Conservation (phyloP, 2,113 vertebrate genomes). For the Gavia stellata region DNA sequence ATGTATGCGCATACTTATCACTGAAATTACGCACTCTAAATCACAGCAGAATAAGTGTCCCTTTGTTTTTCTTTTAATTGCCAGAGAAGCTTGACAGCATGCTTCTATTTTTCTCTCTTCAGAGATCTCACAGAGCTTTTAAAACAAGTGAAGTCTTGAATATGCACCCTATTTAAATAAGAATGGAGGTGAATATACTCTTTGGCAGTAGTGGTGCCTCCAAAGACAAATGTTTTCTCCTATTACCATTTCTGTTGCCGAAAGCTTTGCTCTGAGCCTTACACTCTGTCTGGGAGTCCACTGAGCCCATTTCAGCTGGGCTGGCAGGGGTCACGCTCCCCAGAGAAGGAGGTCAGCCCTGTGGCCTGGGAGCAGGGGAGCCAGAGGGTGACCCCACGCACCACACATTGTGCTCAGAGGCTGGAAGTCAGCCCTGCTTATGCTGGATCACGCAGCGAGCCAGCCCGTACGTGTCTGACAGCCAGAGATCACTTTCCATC, state of each 20-base stretch:
- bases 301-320: neutral
- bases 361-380: neutral
- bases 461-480: accelerated
- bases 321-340: conserved; percentile 17
- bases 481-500: neutral
- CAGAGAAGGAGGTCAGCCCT: neutral
- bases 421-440: conserved; percentile 13
- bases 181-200: neutral
- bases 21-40: neutral
- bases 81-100: neutral
- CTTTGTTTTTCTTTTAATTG: neutral
- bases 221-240: neutral
- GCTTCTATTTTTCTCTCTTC: neutral
- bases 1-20: no score
- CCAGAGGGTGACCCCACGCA: neutral
- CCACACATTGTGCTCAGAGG: neutral
- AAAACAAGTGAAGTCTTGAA: neutral
- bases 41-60: neutral
- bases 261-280: neutral
- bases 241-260: neutral
- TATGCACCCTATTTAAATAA: conserved; percentile 28
- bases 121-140: neutral
- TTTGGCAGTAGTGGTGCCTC: neutral
- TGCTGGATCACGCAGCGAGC: neutral
- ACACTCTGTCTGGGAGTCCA: neutral